Conservation (phyloP, 2,113 vertebrate species). For the Sinocyclocheilus maitianheensis region DNA sequence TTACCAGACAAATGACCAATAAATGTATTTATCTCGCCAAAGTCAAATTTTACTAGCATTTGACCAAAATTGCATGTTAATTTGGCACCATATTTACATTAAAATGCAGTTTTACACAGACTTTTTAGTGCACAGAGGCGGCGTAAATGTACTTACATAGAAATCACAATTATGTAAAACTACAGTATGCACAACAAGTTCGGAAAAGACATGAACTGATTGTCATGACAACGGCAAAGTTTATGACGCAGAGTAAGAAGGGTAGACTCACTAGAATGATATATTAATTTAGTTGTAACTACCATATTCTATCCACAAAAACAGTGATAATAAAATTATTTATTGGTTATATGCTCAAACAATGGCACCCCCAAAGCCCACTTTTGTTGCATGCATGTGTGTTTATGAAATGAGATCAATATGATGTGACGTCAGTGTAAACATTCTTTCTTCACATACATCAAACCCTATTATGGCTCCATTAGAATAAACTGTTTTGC, state of each 20-base stretch:
- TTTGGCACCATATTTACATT: background rate
- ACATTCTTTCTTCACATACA: constrained; percentile 20
- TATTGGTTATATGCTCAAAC: background rate
- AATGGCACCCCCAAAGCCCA: background rate
- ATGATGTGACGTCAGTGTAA: background rate
- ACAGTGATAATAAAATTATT: background rate
- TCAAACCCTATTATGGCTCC: constrained; percentile 19
- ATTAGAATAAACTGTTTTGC: constrained; percentile 41
- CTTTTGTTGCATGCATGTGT: background rate
- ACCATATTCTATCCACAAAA: background rate
- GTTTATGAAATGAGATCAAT: constrained; percentile 12
- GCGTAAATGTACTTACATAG: background rate
- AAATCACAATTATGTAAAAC: background rate
- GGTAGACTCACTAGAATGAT: background rate
- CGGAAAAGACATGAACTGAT: background rate
- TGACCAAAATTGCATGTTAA: background rate
- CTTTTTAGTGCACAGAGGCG: background rate
- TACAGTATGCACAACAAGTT: background rate
- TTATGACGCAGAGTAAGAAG: background rate
- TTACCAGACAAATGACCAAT: too few species aligned
- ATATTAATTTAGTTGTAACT: background rate
- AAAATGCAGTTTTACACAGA: too few species aligned
- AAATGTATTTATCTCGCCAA: too few species aligned
- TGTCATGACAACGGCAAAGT: constrained; percentile 9
- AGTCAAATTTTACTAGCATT: too few species aligned